Conservation (phyloP, 2,888 invertebrate genomes). For the Polydrusus cervinus region DNA sequence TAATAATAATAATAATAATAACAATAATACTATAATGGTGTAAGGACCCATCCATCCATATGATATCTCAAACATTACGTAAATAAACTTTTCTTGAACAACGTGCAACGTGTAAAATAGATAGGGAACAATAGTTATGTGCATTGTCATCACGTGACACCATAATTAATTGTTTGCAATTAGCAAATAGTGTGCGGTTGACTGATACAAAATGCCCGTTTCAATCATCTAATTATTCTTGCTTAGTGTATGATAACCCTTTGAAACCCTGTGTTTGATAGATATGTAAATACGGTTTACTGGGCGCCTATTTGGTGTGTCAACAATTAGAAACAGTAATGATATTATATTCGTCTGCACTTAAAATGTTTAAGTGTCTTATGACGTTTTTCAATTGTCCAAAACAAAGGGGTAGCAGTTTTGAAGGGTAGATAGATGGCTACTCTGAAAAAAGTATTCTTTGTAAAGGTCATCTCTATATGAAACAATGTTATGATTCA, state of each 20-base stretch:
- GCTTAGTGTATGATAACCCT: slow-evolving; percentile 69
- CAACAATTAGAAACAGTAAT: slow-evolving; percentile 66
- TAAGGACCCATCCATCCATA: background rate
- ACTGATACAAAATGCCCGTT: slow-evolving; percentile 72
- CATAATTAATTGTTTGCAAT: slow-evolving; percentile 70
- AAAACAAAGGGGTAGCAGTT: background rate
- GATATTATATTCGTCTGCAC: slow-evolving; percentile 33
- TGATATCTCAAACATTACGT: background rate
- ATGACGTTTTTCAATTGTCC: background rate
- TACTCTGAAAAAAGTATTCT: background rate
- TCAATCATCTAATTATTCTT: slow-evolving; percentile 71
- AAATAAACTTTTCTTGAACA: slow-evolving; percentile 26
- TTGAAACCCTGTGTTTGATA: slow-evolving; percentile 69
- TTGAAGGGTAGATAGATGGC: background rate
- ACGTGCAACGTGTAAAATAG: slow-evolving; percentile 55
- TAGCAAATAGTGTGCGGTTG: slow-evolving; percentile 71
- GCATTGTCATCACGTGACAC: slow-evolving; percentile 67
- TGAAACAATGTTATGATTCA: background rate
- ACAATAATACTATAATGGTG: too few relatives aligned
- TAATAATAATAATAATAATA: too few relatives aligned
- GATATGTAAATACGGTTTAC: slow-evolving; percentile 68
- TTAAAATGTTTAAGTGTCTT: slow-evolving; percentile 14
- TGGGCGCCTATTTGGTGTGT: slow-evolving; percentile 57
- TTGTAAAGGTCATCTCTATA: slow-evolving; percentile 62
- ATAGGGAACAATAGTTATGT: slow-evolving; percentile 64